Evolutionary conservation across 2,888 invertebrate genomes (phyloP), one percentile per base, ranked within the genome.

Genomic region (Patella pellucida): DNA sequence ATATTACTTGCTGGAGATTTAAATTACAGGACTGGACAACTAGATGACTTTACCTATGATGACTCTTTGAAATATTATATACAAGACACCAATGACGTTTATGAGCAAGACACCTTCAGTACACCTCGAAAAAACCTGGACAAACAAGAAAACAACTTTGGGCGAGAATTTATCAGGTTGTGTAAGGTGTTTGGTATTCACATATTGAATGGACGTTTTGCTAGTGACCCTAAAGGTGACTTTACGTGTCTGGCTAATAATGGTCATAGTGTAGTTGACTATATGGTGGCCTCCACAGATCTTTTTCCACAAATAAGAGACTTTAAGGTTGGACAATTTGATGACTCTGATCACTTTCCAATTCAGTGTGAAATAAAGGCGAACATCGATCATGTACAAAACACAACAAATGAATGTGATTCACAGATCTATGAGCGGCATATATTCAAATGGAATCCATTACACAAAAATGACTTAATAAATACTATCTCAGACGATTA

Each of bases 201-300:
- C 23, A 62, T 62, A 19, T 11, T 62, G 11, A 62, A 62, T 19
- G 62, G 62, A 19, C n/a, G 62, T 19, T 62, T 62, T 12, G 19
- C 62, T 62, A 23, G 62, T 12, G 62, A 62, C 23, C 19, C n/a
- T 7, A 23, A 62, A 19, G 62, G 62, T 19, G 23, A 19, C 19
- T 16, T 62, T n/a, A 62, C 62, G 9, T 19, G 62, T 19, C 16
- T 19, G 11, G 12, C 62, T 9, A 62, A 62, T 14, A 62, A 62
- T n/a, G 62, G 62, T 19, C n/a, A n/a, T 5, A 62, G 62, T 62
- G 62, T 62, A 19, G 62, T 62, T 7, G 62, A 62, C 14, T 62
- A 62, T 23, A 62, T 62, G 62, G 62, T 62, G n/a, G 62, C 62
- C n/a, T 62, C 62, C 23, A 19, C 62, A 12, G 62, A 62, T 23